Percentiles rank a stretch among this genome's conserved stretches.
phyloP scores from a whole-genome alignment of 2,888 invertebrate species.

The Exocentrus adspersus region DNA sequence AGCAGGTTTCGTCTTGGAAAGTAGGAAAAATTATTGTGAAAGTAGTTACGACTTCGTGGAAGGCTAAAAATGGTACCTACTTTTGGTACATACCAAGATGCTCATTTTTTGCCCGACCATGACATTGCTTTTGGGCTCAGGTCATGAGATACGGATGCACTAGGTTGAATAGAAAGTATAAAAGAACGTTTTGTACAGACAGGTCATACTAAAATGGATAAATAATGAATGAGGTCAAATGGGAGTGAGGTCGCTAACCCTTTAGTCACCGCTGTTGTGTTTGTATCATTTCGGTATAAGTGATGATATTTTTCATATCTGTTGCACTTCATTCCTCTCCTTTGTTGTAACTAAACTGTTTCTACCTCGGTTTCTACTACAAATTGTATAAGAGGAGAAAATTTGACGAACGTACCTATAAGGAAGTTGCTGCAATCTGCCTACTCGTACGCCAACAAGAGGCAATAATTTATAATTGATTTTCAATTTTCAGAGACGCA shows the following conservation, averaged over 20 bases:
- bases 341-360: neutral
- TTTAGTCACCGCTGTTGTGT: neutral
- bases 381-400: too few species aligned
- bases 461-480: neutral
- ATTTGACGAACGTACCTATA: too few species aligned
- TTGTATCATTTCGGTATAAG: neutral
- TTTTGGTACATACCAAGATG: too few species aligned
- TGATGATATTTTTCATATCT: neutral
- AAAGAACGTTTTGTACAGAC: neutral
- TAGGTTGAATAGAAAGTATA: slow-evolving; percentile 7
- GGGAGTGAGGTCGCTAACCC: slow-evolving; percentile 1
- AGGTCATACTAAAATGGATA: neutral
- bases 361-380: neutral
- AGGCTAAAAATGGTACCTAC: too few species aligned
- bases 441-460: slow-evolving; percentile 5
- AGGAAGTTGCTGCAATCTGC: neutral
- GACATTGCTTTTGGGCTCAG: slow-evolving; percentile 7
- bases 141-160: neutral
- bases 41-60: too few species aligned
- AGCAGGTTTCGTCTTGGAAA: too few species aligned
- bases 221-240: slow-evolving; percentile 12
- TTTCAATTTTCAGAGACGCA: neutral
- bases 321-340: too few species aligned
- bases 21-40: too few species aligned
- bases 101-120: neutral